Conservation (phyloP, 1,140 invertebrate species). For the Melipona quadrifasciata region DNA sequence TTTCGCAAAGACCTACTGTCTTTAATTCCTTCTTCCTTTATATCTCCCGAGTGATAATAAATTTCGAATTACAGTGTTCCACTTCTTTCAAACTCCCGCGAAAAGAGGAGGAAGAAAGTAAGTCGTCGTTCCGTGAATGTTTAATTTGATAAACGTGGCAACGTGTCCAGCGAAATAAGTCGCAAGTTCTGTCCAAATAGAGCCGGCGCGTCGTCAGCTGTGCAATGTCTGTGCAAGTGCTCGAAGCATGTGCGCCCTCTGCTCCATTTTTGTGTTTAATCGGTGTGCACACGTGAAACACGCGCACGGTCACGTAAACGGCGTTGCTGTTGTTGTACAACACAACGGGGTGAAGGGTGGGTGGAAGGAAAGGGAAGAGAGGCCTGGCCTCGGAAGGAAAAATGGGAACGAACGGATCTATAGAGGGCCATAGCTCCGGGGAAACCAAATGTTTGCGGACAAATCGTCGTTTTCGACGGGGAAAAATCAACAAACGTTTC, state of each 20-base stretch:
- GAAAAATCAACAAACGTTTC: conserved; percentile 64
- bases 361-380: neutral
- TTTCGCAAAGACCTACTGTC: too few species aligned
- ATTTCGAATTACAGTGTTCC: too few species aligned
- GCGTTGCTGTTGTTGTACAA: conserved; percentile 10
- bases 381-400: conserved; percentile 35
- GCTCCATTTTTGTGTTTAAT: conserved; percentile 52
- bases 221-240: conserved; percentile 26
- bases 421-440: conserved; percentile 40
- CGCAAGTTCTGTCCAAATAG: conserved; percentile 25
- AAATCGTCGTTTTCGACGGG: conserved; percentile 64
- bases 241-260: neutral
- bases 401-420: conserved; percentile 58
- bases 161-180: conserved; percentile 10
- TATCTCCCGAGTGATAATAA: too few species aligned
- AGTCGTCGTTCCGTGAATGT: conserved; percentile 16
- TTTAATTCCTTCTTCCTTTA: too few species aligned
- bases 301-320: neutral
- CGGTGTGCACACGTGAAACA: neutral
- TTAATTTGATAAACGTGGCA: conserved; percentile 41
- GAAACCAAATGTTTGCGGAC: conserved; percentile 66
- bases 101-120: neutral
- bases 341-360: neutral
- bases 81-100: too few species aligned
- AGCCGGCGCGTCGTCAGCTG: neutral